Evolutionary conservation across 2,797 vertebrate genomes (phyloP).

Genomic region (Ataeniobius toweri): DNA sequence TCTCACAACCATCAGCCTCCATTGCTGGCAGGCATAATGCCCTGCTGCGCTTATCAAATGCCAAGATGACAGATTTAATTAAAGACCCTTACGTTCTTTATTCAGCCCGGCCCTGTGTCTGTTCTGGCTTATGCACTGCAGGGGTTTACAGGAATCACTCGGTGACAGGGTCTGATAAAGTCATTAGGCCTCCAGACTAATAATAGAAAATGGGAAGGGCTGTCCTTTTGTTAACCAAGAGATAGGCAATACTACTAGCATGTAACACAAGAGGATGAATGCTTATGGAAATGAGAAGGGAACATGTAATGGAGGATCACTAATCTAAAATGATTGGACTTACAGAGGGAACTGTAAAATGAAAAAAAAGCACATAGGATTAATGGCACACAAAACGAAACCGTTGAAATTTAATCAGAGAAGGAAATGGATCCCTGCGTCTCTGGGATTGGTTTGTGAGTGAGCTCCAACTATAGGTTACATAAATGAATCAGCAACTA

Average conservation of each 20-base stretch:
- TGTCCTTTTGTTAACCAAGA: slow-evolving; percentile 56
- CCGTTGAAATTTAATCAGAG: slow-evolving; percentile 60
- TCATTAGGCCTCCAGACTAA: slow-evolving; percentile 63
- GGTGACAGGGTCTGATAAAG: slow-evolving; percentile 66
- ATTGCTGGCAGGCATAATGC: slow-evolving; percentile 55
- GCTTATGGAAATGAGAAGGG: slow-evolving; percentile 59
- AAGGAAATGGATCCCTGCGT: slow-evolving; percentile 46
- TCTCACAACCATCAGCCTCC: slow-evolving; percentile 24
- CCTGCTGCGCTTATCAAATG: slow-evolving; percentile 68
- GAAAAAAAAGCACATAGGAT: slow-evolving; percentile 50
- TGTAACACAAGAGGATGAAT: slow-evolving; percentile 54
- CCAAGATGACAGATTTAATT: slow-evolving; percentile 77
- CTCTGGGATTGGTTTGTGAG: slow-evolving; percentile 35
- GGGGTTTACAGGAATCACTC: slow-evolving; percentile 49
- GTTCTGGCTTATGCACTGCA: slow-evolving; percentile 42
- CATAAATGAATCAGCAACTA: slow-evolving; percentile 38
- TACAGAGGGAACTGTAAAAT: slow-evolving; percentile 39
- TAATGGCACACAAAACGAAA: slow-evolving; percentile 55
- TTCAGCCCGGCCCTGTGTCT: slow-evolving; percentile 47
- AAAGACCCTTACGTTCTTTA: slow-evolving; percentile 58
- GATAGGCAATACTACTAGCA: slow-evolving; percentile 42
- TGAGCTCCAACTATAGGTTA: slow-evolving; percentile 30
- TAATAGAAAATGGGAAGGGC: slow-evolving; percentile 56
- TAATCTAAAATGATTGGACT: slow-evolving; percentile 64
- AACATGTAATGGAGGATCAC: slow-evolving; percentile 49